phyloP scores from a whole-genome alignment of 2,888 invertebrate genomes.

The Geotrupes spiniger region DNA sequence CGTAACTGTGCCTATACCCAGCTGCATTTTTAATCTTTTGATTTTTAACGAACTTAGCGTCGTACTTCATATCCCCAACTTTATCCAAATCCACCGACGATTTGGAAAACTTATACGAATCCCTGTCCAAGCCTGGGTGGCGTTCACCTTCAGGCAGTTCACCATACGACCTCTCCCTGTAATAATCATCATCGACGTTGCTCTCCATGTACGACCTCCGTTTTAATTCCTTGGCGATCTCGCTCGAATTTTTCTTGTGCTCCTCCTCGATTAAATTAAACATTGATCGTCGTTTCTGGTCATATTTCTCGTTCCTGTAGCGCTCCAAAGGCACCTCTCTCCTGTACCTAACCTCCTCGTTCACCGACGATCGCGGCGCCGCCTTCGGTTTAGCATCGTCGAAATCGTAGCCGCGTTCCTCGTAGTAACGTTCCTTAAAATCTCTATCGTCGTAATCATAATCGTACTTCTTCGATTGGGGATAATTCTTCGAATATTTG shows the following conservation, averaged over 20 bases:
- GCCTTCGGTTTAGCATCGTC: constrained; percentile 37
- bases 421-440: constrained; percentile 30
- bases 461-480: constrained; percentile 22
- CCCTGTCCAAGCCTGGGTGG: constrained; percentile 54
- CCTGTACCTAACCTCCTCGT: constrained; percentile 38
- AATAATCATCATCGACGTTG: constrained; percentile 22
- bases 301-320: constrained; percentile 40
- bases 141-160: constrained; percentile 56
- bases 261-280: constrained; percentile 51
- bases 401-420: constrained; percentile 22
- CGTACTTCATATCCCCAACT: constrained; percentile 35
- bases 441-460: constrained; percentile 31
- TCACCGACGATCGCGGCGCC: constrained; percentile 36
- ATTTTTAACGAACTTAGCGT: constrained; percentile 40
- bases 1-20: constrained; percentile 62
- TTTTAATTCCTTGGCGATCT: constrained; percentile 53
- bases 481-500: constrained; percentile 36
- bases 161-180: constrained; percentile 43
- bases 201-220: constrained; percentile 50
- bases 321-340: constrained; percentile 35
- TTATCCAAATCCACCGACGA: constrained; percentile 42
- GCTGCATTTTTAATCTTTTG: constrained; percentile 39
- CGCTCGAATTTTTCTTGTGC: constrained; percentile 49
- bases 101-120: constrained; percentile 41
- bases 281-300: constrained; percentile 49